Percentiles rank a stretch among this genome's conserved stretches.
These are phyloP conservation scores for Eurytoma californica DNA, from an alignment of 2,888 invertebrate genomes.

Conservation along the genomic window DNA sequence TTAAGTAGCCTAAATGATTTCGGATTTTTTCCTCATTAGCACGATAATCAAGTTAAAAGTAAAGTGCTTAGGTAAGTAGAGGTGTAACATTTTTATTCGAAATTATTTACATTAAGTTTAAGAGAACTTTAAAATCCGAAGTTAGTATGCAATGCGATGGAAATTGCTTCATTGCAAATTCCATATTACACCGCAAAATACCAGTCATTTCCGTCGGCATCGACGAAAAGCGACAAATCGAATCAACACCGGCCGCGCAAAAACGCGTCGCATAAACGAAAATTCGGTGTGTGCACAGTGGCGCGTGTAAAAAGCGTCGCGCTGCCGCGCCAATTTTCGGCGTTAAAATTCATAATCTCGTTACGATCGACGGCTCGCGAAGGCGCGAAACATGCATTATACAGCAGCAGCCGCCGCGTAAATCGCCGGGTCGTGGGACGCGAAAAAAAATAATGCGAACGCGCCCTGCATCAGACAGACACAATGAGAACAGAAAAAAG, in stretches of 20 bases:
- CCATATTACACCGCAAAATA: slow-evolving; percentile 1
- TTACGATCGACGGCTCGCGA: slow-evolving; percentile 17
- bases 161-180: too few relatives aligned
- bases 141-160: too few relatives aligned
- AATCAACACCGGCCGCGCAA: slow-evolving; percentile 7
- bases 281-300: background rate
- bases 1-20: slow-evolving; percentile 32
- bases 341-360: slow-evolving; percentile 34
- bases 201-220: slow-evolving; percentile 4
- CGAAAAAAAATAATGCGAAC: slow-evolving; percentile 1
- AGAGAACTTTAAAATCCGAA: too few relatives aligned
- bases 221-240: slow-evolving; percentile 25
- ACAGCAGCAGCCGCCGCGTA: background rate
- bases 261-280: background rate
- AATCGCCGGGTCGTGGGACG: too few relatives aligned
- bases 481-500: background rate
- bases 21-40: background rate
- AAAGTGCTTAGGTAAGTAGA: too few relatives aligned
- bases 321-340: background rate
- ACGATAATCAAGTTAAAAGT: too few relatives aligned
- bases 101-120: too few relatives aligned
- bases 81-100: too few relatives aligned
- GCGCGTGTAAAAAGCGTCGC: background rate
- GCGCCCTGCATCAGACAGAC: background rate
- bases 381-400: slow-evolving; percentile 21